Percentiles rank a stretch among this genome's conserved stretches.
Evolutionary conservation across 2,797 vertebrate genomes (phyloP).

Genomic region (Apogon talboti): DNA sequence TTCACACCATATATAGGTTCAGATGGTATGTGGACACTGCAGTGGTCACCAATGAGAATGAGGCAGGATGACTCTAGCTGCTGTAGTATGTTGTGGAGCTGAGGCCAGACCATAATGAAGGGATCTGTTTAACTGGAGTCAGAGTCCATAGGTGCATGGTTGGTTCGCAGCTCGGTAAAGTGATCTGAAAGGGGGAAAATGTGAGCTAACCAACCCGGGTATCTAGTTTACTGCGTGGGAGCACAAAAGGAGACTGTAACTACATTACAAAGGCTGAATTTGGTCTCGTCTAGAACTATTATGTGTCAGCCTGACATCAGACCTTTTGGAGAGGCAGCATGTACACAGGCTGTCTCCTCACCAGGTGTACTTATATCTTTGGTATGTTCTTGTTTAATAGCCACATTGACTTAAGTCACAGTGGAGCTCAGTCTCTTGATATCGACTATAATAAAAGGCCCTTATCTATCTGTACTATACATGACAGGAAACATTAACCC

Average conservation of each 20-base stretch:
- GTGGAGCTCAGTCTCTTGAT: too few relatives aligned
- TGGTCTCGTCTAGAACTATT: constrained; percentile 44
- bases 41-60: too few relatives aligned
- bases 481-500: too few relatives aligned
- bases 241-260: constrained; percentile 58
- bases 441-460: too few relatives aligned
- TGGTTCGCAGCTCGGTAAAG: constrained; percentile 73
- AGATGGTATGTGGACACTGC: too few relatives aligned
- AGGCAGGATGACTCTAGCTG: too few relatives aligned
- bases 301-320: constrained; percentile 32
- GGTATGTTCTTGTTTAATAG: neutral
- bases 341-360: constrained; percentile 16
- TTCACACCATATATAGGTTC: neutral
- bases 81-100: neutral
- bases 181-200: constrained; percentile 73
- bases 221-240: constrained; percentile 61
- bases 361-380: neutral
- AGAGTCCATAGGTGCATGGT: constrained; percentile 32
- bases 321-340: constrained; percentile 20
- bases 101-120: constrained; percentile 25
- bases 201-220: constrained; percentile 68
- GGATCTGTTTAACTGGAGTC: constrained; percentile 51
- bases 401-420: too few relatives aligned
- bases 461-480: too few relatives aligned
- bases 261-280: constrained; percentile 59